These are phyloP conservation scores for Drosophila lini DNA, from an alignment of 1,140 invertebrate genomes.

Conservation along the genomic window DNA sequence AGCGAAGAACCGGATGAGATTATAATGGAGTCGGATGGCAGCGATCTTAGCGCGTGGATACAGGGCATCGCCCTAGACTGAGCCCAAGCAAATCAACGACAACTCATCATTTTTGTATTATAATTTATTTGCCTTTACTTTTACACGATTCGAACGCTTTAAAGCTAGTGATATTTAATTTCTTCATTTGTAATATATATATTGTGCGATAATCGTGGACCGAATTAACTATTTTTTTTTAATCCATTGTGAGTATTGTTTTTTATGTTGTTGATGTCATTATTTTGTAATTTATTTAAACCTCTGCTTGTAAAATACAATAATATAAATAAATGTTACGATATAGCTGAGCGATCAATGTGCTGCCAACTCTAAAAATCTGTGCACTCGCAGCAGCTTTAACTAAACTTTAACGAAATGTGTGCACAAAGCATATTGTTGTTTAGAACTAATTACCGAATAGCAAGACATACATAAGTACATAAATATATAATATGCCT, in stretches of 20 bases:
- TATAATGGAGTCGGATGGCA: constrained; percentile 88
- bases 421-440: constrained; percentile 66
- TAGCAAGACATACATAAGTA: constrained; percentile 30
- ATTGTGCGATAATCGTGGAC: constrained; percentile 32
- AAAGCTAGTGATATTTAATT: constrained; percentile 66
- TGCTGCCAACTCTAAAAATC: constrained; percentile 27
- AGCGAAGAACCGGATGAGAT: constrained; percentile 87
- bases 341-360: constrained; percentile 47
- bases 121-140: constrained; percentile 56
- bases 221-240: constrained; percentile 27
- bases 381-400: constrained; percentile 63
- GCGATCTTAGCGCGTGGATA: constrained; percentile 93
- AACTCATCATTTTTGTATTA: constrained; percentile 61
- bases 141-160: constrained; percentile 42
- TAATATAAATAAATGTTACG: constrained; percentile 35
- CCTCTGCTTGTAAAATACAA: constrained; percentile 50
- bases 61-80: constrained; percentile 89
- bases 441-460: constrained; percentile 57
- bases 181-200: constrained; percentile 23
- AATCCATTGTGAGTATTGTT: constrained; percentile 57
- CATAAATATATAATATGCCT: constrained; percentile 49
- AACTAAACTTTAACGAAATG: constrained; percentile 47
- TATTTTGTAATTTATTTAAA: constrained; percentile 33
- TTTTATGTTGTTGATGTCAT: constrained; percentile 39
- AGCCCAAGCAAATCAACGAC: constrained; percentile 69